Percentiles rank a stretch among this genome's conserved stretches.
phyloP scores from a whole-genome alignment of 2,797 vertebrate genomes.

The Sciaenops ocellatus region DNA sequence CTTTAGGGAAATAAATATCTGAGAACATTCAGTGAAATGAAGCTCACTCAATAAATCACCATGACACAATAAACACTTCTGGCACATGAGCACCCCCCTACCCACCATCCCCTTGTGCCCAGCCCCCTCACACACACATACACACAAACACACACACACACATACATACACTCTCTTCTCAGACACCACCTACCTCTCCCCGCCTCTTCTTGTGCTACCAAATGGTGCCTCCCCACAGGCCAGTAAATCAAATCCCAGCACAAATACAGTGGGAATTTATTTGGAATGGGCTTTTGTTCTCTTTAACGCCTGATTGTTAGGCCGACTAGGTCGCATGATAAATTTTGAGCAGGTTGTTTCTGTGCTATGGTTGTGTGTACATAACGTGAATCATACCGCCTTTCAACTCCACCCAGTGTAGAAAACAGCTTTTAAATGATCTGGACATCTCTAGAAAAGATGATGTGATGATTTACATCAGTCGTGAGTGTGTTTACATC shows the following conservation, averaged over 20 bases:
- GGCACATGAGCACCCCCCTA: constrained; percentile 94
- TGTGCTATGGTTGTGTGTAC: constrained; percentile 56
- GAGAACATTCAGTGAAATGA: constrained; percentile 99
- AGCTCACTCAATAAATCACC: constrained; percentile 99
- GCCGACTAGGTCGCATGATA: constrained; percentile 93
- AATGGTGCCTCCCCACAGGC: constrained; percentile 99
- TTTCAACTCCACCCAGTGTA: constrained; percentile 49
- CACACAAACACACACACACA: constrained; percentile 41
- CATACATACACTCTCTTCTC: constrained; percentile 79
- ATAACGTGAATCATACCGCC: constrained; percentile 66
- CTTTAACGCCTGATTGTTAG: constrained; percentile 98
- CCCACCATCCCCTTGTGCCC: constrained; percentile 81
- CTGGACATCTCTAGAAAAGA: neutral
- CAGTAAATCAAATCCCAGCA: constrained; percentile 99
- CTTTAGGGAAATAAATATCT: constrained; percentile 99
- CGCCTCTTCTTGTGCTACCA: constrained; percentile 95
- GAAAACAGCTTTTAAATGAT: constrained; percentile 34
- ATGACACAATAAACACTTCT: constrained; percentile 99
- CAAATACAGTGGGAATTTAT: constrained; percentile 99
- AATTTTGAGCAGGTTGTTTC: constrained; percentile 89
- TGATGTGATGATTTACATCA: neutral
- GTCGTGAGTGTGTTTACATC: neutral
- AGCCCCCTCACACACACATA: constrained; percentile 71
- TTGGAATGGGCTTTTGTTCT: constrained; percentile 99
- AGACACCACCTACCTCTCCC: constrained; percentile 97